phyloP scores from a whole-genome alignment of 2,113 vertebrate genomes.

The Ciconia boyciana region DNA sequence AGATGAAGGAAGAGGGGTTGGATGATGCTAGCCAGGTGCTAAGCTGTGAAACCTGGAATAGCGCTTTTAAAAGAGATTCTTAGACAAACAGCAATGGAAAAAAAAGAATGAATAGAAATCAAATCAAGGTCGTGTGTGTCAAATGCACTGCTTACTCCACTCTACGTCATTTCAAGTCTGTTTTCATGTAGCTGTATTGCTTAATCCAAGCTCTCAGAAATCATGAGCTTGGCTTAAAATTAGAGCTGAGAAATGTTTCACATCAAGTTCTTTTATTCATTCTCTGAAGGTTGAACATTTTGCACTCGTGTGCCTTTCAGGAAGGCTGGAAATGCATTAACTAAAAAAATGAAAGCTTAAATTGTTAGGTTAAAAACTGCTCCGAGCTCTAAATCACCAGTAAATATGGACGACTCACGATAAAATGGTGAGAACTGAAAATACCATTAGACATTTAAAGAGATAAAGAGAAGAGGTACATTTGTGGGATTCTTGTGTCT shows the following conservation, averaged over 20 bases:
- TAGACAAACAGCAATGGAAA: background rate
- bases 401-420: background rate
- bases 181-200: background rate
- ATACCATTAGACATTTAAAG: background rate
- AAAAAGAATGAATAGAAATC: background rate
- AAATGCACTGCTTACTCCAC: background rate
- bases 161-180: background rate
- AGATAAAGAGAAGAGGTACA: background rate
- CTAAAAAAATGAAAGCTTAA: background rate
- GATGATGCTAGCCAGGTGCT: background rate
- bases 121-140: background rate
- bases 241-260: background rate
- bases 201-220: conserved; percentile 6
- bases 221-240: background rate
- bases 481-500: conserved; percentile 23
- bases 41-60: background rate
- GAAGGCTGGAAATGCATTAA: background rate
- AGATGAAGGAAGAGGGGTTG: background rate
- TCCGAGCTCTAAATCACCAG: conserved; percentile 27
- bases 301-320: background rate
- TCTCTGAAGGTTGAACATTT: background rate
- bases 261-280: background rate
- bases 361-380: conserved; percentile 23
- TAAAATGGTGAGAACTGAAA: conserved; percentile 6
- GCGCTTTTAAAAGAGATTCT: background rate